These are phyloP conservation scores for Lerista edwardsae DNA, from an alignment of 2,797 vertebrate genomes.

Conservation along the genomic window DNA sequence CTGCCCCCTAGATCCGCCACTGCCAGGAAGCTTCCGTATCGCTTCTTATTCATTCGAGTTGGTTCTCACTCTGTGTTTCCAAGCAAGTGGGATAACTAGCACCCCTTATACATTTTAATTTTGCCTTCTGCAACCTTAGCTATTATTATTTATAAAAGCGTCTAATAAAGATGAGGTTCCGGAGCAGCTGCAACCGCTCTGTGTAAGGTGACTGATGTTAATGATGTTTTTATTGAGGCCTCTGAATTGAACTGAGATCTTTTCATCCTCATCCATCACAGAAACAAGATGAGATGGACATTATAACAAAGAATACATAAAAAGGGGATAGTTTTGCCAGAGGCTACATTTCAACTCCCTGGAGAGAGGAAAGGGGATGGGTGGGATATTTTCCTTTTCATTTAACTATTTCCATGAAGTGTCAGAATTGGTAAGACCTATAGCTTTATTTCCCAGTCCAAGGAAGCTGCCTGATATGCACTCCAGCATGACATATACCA, in stretches of 20 bases:
- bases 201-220: constrained; percentile 53
- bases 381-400: not conserved
- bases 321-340: constrained; percentile 8
- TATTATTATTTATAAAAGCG: constrained; percentile 50
- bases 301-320: constrained; percentile 37
- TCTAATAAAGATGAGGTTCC: constrained; percentile 34
- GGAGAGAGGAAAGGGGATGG: constrained; percentile 23
- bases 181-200: constrained; percentile 52
- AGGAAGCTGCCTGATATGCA: not conserved
- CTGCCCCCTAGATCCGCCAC: no score
- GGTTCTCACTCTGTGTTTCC: constrained; percentile 12
- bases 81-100: constrained; percentile 45
- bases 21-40: not conserved
- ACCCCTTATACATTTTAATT: constrained; percentile 41
- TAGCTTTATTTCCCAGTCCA: not conserved
- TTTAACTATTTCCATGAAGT: constrained; percentile 23
- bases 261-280: constrained; percentile 36
- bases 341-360: constrained; percentile 5
- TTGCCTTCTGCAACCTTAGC: constrained; percentile 1
- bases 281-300: constrained; percentile 38
- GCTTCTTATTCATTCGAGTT: not conserved
- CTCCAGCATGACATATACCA: not conserved
- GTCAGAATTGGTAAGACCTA: not conserved
- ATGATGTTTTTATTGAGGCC: constrained; percentile 47
- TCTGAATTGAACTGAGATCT: constrained; percentile 37